phyloP scores from a whole-genome alignment of 2,797 vertebrate species.

The Hypotaenidia philippensis region DNA sequence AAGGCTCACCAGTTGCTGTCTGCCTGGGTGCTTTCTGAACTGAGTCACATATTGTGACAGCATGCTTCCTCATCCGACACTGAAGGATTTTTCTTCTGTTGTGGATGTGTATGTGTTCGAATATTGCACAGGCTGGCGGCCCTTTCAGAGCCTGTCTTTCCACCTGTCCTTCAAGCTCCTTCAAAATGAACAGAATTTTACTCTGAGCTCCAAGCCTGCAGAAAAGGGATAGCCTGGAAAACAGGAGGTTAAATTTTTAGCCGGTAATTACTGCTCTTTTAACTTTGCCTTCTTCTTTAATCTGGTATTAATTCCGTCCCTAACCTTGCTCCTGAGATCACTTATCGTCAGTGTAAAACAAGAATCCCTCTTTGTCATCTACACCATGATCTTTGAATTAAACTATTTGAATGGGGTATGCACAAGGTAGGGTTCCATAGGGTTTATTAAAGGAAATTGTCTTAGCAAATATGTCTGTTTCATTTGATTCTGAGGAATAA shows the following conservation, averaged over 20 bases:
- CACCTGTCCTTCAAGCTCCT: background rate
- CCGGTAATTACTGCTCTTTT: background rate
- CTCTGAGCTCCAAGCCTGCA: background rate
- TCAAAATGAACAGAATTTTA: background rate
- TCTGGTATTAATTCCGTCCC: conserved; percentile 20
- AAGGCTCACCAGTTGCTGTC: background rate
- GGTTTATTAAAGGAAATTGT: conserved; percentile 81
- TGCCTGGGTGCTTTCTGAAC: background rate
- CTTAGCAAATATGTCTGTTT: conserved; percentile 78
- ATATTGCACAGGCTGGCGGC: background rate
- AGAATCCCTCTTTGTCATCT: conserved; percentile 37
- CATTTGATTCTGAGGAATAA: conserved; percentile 80
- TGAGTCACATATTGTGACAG: no score
- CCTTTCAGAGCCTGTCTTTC: background rate
- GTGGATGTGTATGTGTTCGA: background rate
- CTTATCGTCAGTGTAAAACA: conserved; percentile 74
- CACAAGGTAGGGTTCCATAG: conserved; percentile 67
- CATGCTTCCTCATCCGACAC: background rate
- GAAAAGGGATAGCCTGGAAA: background rate
- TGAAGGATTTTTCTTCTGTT: background rate
- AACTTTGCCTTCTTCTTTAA: background rate
- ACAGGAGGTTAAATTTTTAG: background rate
- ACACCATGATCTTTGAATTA: conserved; percentile 65
- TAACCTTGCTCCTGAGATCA: conserved; percentile 71
- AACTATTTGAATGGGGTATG: conserved; percentile 44